Conservation (phyloP, 2,113 vertebrate genomes). For the Ondatra zibethicus region DNA sequence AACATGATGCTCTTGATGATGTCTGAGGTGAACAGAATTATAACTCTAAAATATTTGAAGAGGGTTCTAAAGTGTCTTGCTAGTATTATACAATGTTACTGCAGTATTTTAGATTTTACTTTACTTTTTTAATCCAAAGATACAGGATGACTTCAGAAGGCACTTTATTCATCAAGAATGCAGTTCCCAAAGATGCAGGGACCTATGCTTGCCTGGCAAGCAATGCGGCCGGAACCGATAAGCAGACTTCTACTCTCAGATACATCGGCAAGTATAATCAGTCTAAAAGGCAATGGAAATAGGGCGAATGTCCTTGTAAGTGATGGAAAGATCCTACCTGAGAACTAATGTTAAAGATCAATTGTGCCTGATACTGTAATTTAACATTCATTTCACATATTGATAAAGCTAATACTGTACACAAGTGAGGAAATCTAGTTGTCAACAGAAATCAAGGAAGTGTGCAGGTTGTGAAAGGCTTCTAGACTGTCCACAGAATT, state of each 20-base stretch:
- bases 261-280: constrained; percentile 89
- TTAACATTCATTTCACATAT: neutral
- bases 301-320: neutral
- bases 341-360: constrained; percentile 27
- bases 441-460: constrained; percentile 7
- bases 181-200: constrained; percentile 91
- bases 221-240: constrained; percentile 93
- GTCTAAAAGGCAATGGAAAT: neutral
- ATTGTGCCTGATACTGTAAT: neutral
- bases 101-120: neutral
- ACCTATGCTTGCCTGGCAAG: constrained; percentile 95
- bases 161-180: constrained; percentile 91
- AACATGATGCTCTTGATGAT: neutral
- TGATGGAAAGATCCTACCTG: neutral
- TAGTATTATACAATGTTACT: neutral
- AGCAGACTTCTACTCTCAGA: constrained; percentile 88
- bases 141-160: constrained; percentile 92
- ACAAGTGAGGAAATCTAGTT: neutral
- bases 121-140: constrained; percentile 82
- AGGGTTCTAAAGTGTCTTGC: neutral
- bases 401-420: constrained; percentile 11
- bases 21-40: neutral
- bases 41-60: neutral
- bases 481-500: neutral
- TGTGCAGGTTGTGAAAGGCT: neutral